Evolutionary conservation across 2,113 vertebrate species (phyloP), one percentile per base, ranked within the genome.

Genomic region (Variabilichromis moorii): DNA sequence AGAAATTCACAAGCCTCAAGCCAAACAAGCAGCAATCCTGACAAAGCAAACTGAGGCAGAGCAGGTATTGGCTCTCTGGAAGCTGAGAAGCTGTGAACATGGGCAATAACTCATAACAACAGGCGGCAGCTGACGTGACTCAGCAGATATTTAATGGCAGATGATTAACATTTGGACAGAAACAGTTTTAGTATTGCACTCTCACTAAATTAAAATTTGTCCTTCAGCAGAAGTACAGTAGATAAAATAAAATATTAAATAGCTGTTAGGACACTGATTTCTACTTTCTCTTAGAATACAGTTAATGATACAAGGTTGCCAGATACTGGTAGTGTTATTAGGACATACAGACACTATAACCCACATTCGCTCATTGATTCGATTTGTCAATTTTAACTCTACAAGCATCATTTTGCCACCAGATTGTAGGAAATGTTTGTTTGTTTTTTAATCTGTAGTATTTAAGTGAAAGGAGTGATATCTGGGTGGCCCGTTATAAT

Each of bases 1-100:
- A 91, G 83, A 93, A 93, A 91, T 84, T 78, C 82, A 55, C 87
- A 89, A 51, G 33, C 85, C 90, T 82, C 31, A 9, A 92, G 89
- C 81, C 90, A 89, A 92, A 88, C 90, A 61, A 83, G 90, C 53
- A 68, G 79, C 87, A 73, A 35, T 86, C 89, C 86, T 40, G 16
- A 82, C 81, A 87, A 91, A 92, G 90, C 88, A 92, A 83, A 73
- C 76, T 26, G 80, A 76, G 33, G 55, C 53, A 63, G 26, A 4
- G 24, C 24, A 16, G 55, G 90, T 89, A 78, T 85, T 90, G 90
- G 92, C 86, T 93, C 89, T 57, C 7, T 76, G 81, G 50, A 33
- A 54, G 71, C 80, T 11, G 47, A 26, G 57, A 55, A 45, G 54
- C 85, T 86, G 91, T 73, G 59, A 66, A 57, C 79, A 55, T 54